Base-by-base conservation (phyloP, 2,888 invertebrate species). In the Limnephilus lunatus region DNA sequence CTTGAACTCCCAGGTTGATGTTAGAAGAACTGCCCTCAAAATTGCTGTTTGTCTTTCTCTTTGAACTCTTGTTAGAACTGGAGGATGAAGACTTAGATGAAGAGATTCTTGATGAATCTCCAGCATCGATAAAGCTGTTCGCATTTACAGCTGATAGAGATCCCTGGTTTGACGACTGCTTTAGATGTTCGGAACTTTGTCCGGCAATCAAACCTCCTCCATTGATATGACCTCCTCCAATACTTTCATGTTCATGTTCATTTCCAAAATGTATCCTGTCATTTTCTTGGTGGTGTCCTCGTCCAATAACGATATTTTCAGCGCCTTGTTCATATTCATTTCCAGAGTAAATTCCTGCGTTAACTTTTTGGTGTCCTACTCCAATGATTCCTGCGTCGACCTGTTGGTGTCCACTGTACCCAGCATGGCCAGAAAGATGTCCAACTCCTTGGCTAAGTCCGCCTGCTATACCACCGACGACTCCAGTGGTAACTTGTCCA, bases 11-110 rank as follows among this genome's bases (percentile, higher is more conserved):
- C 32, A 85, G 39, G 30, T 81, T 39, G 12, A 93, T 15, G 81
- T 91, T 90, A 44, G 89, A 87, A 48, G 53, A 83, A 31, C 85
- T 88, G 25, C 90, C 91, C n/a, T 31, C 90, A 68, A 93, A 92
- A 39, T 5, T 82, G 44, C 53, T 81, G 81, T 91, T 92, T 19
- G 91, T 81, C 80, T 93, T 93, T 39, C 91, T 90, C 68, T 91
- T 92, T 4, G 90, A 68, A 35, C 39, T 85, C 19, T 90, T 90
- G n/a, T 48, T 90, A 5, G 90, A 85, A 14, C 30, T 53, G 12
- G 90, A 25, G 5, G 90, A 85, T 32, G 53, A 68, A 30, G 32
- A 85, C 35, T 85, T 85, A 3, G 90, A 90, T 3, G 85, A 32
- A 5, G 85, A 90, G 3, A 85, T 15, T 11, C 39, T 25, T 12